phyloP scores from a whole-genome alignment of 2,888 invertebrate genomes.

The Drosophila mimica region DNA sequence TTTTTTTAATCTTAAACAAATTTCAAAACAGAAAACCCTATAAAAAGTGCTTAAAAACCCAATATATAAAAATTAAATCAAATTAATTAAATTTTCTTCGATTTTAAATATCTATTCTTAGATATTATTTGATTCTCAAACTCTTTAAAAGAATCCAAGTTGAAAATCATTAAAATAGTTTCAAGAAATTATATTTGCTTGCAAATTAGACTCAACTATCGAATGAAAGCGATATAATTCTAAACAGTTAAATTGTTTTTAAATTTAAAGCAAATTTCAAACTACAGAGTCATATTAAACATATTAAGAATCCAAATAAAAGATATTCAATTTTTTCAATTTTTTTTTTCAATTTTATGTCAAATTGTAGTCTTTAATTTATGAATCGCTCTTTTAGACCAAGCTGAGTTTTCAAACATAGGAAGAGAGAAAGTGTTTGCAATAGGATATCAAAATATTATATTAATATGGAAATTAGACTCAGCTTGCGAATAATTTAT shows the following conservation, averaged over 20 bases:
- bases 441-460: neutral
- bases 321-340: neutral
- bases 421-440: neutral
- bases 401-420: neutral
- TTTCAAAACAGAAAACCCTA: neutral
- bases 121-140: neutral
- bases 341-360: too few relatives aligned
- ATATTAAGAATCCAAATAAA: neutral
- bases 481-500: neutral
- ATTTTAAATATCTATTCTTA: neutral
- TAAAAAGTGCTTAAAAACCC: too few relatives aligned
- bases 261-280: too few relatives aligned
- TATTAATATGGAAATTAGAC: neutral
- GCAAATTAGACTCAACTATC: neutral
- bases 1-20: neutral
- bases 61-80: too few relatives aligned
- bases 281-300: too few relatives aligned
- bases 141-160: neutral
- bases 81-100: too few relatives aligned
- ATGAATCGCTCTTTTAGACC: too few relatives aligned
- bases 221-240: neutral
- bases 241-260: too few relatives aligned
- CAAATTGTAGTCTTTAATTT: too few relatives aligned
- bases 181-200: neutral
- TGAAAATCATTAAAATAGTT: neutral